These are phyloP conservation scores for Orycteropus afer DNA, from an alignment of 2,113 vertebrate species.

Conservation along the genomic window DNA sequence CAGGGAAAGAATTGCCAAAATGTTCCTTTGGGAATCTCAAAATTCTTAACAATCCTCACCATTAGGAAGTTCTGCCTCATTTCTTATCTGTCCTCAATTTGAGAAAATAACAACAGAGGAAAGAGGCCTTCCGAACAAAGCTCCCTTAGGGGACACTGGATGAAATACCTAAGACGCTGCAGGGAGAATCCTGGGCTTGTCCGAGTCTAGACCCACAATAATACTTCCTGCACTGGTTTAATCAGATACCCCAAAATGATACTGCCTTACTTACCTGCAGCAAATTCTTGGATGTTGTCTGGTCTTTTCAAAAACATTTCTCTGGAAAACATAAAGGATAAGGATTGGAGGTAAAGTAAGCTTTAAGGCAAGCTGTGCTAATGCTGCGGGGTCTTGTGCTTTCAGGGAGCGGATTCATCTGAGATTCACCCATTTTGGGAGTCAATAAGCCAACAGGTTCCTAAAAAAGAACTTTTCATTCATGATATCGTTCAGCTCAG, in stretches of 20 bases:
- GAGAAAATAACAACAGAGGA: background rate
- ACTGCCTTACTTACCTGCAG: conserved; percentile 74
- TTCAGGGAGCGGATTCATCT: no score
- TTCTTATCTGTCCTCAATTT: conserved; percentile 34
- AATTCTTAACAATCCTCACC: background rate
- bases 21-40: conserved; percentile 3
- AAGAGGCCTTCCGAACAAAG: background rate
- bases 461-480: background rate
- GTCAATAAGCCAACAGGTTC: background rate
- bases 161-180: background rate
- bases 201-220: background rate
- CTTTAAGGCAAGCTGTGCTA: background rate
- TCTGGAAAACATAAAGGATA: conserved; percentile 68
- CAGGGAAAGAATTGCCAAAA: accelerated
- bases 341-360: background rate
- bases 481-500: background rate
- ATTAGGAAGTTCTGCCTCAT: background rate
- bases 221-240: accelerated
- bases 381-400: background rate
- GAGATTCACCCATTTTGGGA: background rate
- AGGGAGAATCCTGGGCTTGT: background rate
- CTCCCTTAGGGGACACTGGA: background rate
- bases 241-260: background rate
- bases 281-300: conserved; percentile 81
- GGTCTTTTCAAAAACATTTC: conserved; percentile 81